Evolutionary conservation across 2,797 vertebrate species (phyloP), one percentile per base, ranked within the genome.

Genomic region (Sebastes steindachneri): DNA sequence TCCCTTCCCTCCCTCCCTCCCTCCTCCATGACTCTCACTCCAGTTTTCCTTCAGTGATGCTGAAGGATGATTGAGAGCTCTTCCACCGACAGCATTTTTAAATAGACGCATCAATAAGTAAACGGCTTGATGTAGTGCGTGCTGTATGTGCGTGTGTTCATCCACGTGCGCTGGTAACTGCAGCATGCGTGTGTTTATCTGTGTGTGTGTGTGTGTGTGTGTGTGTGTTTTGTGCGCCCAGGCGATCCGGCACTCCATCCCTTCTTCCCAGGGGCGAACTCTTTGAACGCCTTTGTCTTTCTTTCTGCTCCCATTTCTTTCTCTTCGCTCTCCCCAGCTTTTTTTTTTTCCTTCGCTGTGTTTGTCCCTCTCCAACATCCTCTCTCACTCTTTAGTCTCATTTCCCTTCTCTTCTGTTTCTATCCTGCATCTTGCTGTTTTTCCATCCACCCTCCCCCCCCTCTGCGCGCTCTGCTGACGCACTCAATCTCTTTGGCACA

Each of bases 51-150:
- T 79, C 73, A 28, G 73, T 88, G 72, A 59, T 41, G 84, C 83
- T 67, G 75, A 79, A 73, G 81, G 82, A 88, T 93, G 92, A 92
- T 92, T 81, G 91, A 90, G 89, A 83, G 75, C 86, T 84, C 84
- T 87, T 82, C 78, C 81, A 41, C 57, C 28, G 63, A 83, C 80
- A 82, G 85, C 81, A 75, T 86, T 85, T 90, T 87, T 77, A 86
- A 92, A 91, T 75, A 79, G 73, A 78, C 14, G 23, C 88, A 89
- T 92, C 85, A 90, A 92, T 93, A 91, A 92, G 86, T 93, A 88
- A 93, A 82, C 1, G 3, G 25, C 63, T 86, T n/a, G 76, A 84
- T 89, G 88, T 75, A 63, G 79, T 66, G 73, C 15, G 59, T 14
- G 4, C 4, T 64, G 63, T 57, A 35, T 71, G 8, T 66, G 37